Conservation (phyloP, 37 sponge, comb jelly and placozoan genomes). For the Axinella damicornis region DNA sequence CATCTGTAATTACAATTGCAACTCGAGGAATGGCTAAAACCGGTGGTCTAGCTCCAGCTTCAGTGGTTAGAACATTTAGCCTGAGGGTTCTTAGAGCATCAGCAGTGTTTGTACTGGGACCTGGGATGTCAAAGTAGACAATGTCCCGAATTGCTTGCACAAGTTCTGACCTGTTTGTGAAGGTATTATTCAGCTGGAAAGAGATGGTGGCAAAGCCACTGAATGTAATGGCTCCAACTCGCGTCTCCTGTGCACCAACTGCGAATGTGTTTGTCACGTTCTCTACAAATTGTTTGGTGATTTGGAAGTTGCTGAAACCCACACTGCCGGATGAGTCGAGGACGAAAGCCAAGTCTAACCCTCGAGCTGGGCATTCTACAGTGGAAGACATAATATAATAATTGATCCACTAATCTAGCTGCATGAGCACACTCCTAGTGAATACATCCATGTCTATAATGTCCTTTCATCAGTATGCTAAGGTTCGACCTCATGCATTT, state of each 20-base stretch:
- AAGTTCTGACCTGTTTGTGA: conserved; percentile 11
- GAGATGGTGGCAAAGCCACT: conserved; percentile 22
- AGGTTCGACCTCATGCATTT: too few relatives aligned
- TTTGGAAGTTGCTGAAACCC: conserved; percentile 26
- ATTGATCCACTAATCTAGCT: too few relatives aligned
- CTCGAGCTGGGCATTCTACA: conserved; percentile 41
- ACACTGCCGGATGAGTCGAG: conserved; percentile 62
- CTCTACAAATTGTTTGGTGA: conserved; percentile 30
- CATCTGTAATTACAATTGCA: conserved; percentile 66
- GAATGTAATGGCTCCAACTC: conserved; percentile 39
- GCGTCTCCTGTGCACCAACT: conserved; percentile 45
- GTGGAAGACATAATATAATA: background rate
- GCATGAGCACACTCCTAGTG: too few relatives aligned
- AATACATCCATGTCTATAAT: too few relatives aligned
- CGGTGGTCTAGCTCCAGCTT: conserved; percentile 39
- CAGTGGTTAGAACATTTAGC: conserved; percentile 14
- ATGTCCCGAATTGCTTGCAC: conserved; percentile 3
- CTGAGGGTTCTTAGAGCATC: conserved; percentile 34
- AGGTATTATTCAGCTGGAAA: conserved; percentile 20
- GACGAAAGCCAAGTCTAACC: conserved; percentile 40
- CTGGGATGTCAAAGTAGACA: conserved; percentile 2
- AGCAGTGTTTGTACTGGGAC: conserved; percentile 68
- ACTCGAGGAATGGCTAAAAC: conserved; percentile 44
- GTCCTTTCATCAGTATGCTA: too few relatives aligned
- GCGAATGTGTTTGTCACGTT: conserved; percentile 32